Evolutionary conservation across 1,140 invertebrate genomes (phyloP).

Genomic region (Neodiprion virginianus): DNA sequence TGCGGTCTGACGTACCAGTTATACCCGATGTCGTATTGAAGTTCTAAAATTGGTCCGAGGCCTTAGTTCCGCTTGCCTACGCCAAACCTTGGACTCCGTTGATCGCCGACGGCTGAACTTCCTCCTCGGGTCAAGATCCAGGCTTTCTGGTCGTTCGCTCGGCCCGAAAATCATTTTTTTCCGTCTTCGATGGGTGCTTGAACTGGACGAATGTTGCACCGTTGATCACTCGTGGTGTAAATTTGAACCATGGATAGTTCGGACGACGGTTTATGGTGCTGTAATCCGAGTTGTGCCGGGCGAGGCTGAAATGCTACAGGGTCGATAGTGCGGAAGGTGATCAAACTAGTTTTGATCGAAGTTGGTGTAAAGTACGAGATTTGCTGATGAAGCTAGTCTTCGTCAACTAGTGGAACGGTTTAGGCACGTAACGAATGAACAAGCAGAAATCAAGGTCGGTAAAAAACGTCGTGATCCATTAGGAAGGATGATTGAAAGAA

Average conservation of each 20-base stretch:
- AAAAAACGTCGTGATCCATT: not conserved
- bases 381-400: not conserved
- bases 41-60: too few relatives aligned
- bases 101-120: too few relatives aligned
- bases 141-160: too few relatives aligned
- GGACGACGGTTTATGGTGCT: not conserved
- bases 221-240: not conserved
- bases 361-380: not conserved
- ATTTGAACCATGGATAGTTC: constrained; percentile 6
- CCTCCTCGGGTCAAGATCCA: too few relatives aligned
- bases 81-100: too few relatives aligned
- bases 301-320: not conserved
- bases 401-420: not conserved
- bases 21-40: too few relatives aligned
- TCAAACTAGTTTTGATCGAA: not conserved
- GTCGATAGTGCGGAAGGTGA: too few relatives aligned
- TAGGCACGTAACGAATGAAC: too few relatives aligned
- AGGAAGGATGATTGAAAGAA: not conserved
- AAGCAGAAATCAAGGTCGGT: too few relatives aligned
- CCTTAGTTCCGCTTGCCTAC: too few relatives aligned
- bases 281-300: not conserved
- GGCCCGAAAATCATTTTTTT: too few relatives aligned
- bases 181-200: not conserved
- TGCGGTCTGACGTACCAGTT: too few relatives aligned
- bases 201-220: not conserved